Evolutionary conservation across 2,797 vertebrate species (phyloP), one percentile per base, ranked within the genome.

Genomic region (Agapornis canus): DNA sequence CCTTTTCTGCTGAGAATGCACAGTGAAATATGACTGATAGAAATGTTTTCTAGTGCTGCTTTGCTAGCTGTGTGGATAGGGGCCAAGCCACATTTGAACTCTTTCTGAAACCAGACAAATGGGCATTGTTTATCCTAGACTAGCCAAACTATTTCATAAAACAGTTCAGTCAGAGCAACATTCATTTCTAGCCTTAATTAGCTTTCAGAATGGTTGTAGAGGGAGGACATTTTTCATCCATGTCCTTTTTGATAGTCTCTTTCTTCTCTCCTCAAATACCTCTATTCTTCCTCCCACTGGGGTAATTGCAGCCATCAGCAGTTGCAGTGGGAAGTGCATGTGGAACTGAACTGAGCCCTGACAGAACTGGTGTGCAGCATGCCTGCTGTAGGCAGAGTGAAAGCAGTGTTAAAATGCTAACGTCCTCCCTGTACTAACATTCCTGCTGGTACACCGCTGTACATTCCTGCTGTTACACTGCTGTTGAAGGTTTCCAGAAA

Each of bases 41-140:
- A 86, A 77, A 52, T 71, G 26, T 90, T 89, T 94, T 85, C 60
- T 85, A 86, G 27, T 2, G 8, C 49, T n/a, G n/a, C 63, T 77
- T 86, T 89, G 66, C 80, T 17, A 64, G 82, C 65, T 81, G 16
- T 49, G 45, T 91, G 94, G 92, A 88, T 5, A 59, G 59, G 35
- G 63, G 77, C 94, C 93, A 92, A 95, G 85, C 73, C 73, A 76
- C 66, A 69, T 91, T 72, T 90, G 88, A 92, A 57, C 92, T 92
- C 29, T 68, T 92, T 80, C 92, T 95, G 90, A 84, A 93, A 82
- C 61, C 77, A 94, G 88, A 94, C 90, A 93, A 90, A 95, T 45
- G 73, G 56, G 32, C 81, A 57, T 94, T 96, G 93, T 95, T 96
- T 95, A 92, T 93, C 63, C 77, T 88, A 90, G 93, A 73, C 86